Base-by-base conservation (phyloP, 1,140 invertebrate genomes). In the Delia radicum region DNA sequence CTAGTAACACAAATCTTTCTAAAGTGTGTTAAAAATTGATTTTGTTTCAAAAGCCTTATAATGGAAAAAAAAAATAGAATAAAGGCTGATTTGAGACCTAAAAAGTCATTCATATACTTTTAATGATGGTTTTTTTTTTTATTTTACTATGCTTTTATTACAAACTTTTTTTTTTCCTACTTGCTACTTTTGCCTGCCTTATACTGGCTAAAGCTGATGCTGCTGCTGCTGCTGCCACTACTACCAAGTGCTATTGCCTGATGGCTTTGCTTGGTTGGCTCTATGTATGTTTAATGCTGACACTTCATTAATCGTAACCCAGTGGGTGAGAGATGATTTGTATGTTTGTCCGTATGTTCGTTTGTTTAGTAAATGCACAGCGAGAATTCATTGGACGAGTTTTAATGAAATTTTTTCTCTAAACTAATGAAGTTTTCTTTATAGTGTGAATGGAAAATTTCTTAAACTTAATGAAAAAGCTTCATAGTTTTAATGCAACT, bases 271-370 rank as follows among this genome's bases (percentile, higher is more conserved):
- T 69, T 69, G 21, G 15, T 69, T 69, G 65, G 29, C 5, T 55
- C 18, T 55, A 18, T 55, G 29, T 37, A 69, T 69, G 29, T 69
- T 69, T 69, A 69, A 69, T 69, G 65, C 65, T 69, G 65, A 69
- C 65, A 69, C 65, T 69, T 69, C 65, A 69, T 69, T 69, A 69
- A 69, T 21, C 29, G 29, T 69, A 33, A 69, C 65, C 65, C 65
- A 33, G 65, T 69, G 65, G 65, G 65, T 69, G 65, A 69, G 65
- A 69, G 65, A 69, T 10, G 29, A 24, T 69, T 69, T 69, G 65
- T 21, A 18, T 69, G 65, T 69, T 12, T 21, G 29, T 33, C 24
- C 10, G n/a, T 37, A 28, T 27, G 3, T 18, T 8, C 18, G 29
- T 33, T 0, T 67, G 13, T 69, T n/a, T n/a, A n/a, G n/a, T n/a